These are phyloP conservation scores for Himalopsyche tibetana DNA, from an alignment of 2,888 invertebrate species.

Conservation along the genomic window DNA sequence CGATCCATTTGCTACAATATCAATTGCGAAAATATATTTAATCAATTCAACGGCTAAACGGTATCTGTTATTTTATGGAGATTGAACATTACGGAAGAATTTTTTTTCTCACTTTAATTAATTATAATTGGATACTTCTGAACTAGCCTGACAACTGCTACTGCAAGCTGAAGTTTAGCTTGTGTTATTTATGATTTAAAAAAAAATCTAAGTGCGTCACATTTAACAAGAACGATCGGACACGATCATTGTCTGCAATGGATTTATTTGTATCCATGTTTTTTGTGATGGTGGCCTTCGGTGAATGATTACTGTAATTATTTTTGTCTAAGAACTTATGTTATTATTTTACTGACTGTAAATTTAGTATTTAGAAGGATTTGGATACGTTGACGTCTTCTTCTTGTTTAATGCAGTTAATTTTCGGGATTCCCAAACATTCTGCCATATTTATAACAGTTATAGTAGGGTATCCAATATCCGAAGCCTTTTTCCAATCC, in stretches of 20 bases:
- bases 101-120: not conserved
- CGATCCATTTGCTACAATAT: not conserved
- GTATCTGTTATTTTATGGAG: not conserved
- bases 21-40: not conserved
- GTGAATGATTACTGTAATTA: constrained; percentile 6
- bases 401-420: no score
- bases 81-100: constrained; percentile 20
- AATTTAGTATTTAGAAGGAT: no score
- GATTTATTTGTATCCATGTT: not conserved
- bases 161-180: not conserved
- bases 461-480: no score
- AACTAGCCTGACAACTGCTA: not conserved
- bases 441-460: no score
- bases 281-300: constrained; percentile 1
- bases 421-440: no score
- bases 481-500: no score
- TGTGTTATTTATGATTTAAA: not conserved
- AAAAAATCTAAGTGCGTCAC: not conserved
- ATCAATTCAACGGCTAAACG: not conserved
- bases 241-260: not conserved
- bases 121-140: constrained; percentile 3
- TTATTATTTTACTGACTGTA: no score
- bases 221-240: not conserved
- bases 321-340: not conserved
- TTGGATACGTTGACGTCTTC: no score